phyloP scores from a whole-genome alignment of 2,888 invertebrate species.

The Stegana nigrithorax region DNA sequence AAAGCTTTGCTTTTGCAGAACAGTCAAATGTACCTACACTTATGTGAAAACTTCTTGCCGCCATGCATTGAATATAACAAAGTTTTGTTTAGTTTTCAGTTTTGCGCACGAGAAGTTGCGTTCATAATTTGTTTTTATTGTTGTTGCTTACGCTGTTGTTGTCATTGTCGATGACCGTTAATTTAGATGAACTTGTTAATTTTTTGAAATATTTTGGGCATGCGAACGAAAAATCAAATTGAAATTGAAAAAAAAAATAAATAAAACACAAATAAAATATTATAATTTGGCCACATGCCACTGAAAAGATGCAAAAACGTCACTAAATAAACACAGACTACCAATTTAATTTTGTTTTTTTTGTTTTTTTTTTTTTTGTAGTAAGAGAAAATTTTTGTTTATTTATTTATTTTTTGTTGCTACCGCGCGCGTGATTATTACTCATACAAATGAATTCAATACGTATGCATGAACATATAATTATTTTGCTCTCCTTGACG shows the following conservation, averaged over 20 bases:
- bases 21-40: too few species aligned
- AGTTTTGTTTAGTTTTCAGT: too few species aligned
- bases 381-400: not conserved
- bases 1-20: too few species aligned
- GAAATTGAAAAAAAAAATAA: not conserved
- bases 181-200: not conserved
- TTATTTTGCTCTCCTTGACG: too few species aligned
- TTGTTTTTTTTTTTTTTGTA: not conserved
- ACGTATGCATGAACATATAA: not conserved
- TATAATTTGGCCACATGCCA: not conserved
- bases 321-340: slow-evolving; percentile 3
- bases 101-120: too few species aligned
- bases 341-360: not conserved
- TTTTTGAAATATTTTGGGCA: not conserved
- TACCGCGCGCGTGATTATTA: slow-evolving; percentile 36
- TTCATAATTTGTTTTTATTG: too few species aligned
- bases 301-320: slow-evolving; percentile 3
- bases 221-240: not conserved
- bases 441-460: slow-evolving; percentile 22
- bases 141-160: too few species aligned
- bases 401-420: not conserved
- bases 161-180: not conserved
- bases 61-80: too few species aligned
- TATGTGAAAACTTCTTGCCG: too few species aligned
- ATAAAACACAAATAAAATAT: not conserved